Evolutionary conservation across 2,797 vertebrate genomes (phyloP).

Genomic region (Harpagifer antarcticus): DNA sequence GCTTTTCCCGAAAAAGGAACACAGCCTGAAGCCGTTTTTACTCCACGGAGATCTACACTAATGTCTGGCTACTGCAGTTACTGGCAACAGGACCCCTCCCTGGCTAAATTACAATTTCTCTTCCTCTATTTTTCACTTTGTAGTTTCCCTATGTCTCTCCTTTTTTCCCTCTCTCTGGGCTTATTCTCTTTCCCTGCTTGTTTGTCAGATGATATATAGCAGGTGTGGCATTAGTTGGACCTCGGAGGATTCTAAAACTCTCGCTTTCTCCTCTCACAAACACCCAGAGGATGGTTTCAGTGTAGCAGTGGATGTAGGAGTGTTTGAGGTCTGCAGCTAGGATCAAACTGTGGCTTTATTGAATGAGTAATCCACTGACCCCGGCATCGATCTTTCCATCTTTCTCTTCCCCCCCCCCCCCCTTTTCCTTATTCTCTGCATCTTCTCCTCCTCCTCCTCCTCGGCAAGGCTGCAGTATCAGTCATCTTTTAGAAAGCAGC

Average conservation of each 20-base stretch:
- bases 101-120: constrained; percentile 42
- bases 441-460: constrained; percentile 42
- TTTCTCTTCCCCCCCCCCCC: constrained; percentile 11
- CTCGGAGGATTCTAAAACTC: constrained; percentile 64
- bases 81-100: constrained; percentile 49
- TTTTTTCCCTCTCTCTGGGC: constrained; percentile 17
- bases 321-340: constrained; percentile 70
- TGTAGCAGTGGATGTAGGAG: constrained; percentile 52
- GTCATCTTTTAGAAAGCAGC: constrained; percentile 74
- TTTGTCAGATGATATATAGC: constrained; percentile 76
- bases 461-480: constrained; percentile 68
- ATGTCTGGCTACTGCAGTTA: constrained; percentile 53
- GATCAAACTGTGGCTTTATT: constrained; percentile 79
- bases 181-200: constrained; percentile 54
- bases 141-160: constrained; percentile 12
- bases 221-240: constrained; percentile 71
- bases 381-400: constrained; percentile 67
- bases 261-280: constrained; percentile 11
- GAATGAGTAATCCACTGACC: constrained; percentile 82
- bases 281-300: constrained; percentile 17
- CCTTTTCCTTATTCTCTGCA: constrained; percentile 13
- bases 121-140: constrained; percentile 24
- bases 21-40: constrained; percentile 67
- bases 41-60: constrained; percentile 57
- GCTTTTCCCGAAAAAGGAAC: constrained; percentile 52